Conservation (phyloP, 2,113 vertebrate species). For the Piprites chloris region DNA sequence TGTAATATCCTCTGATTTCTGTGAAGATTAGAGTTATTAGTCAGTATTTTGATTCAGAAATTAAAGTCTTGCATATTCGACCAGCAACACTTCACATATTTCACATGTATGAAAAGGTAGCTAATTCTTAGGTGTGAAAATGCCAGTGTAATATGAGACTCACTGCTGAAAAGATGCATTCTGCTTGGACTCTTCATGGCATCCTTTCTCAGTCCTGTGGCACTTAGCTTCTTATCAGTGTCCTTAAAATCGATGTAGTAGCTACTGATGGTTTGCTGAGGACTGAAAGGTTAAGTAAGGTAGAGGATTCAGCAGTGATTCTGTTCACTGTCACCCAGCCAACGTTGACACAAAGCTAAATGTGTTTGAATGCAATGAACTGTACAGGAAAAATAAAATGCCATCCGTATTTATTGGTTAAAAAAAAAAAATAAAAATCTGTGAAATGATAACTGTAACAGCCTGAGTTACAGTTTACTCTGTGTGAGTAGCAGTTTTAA, state of each 20-base stretch:
- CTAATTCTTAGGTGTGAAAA: neutral
- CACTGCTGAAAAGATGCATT: neutral
- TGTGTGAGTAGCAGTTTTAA: neutral
- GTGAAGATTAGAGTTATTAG: neutral
- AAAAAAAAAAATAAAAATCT: neutral
- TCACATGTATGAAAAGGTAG: neutral
- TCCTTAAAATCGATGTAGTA: neutral
- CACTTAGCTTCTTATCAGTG: neutral
- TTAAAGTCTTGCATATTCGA: neutral
- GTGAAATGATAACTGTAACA: neutral
- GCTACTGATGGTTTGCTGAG: neutral
- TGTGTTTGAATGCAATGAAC: neutral
- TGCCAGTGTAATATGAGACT: neutral
- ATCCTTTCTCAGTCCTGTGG: neutral
- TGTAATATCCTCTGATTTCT: neutral
- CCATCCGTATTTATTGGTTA: neutral
- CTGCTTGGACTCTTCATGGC: neutral
- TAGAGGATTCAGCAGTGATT: neutral
- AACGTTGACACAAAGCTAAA: neutral
- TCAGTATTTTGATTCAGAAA: neutral
- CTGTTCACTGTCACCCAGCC: fast-evolving
- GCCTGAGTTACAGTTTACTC: neutral
- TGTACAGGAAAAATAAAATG: neutral
- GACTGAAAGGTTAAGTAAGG: neutral
- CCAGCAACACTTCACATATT: neutral